Evolutionary conservation across 1,140 invertebrate species (phyloP).

Genomic region (Heliothis virescens): DNA sequence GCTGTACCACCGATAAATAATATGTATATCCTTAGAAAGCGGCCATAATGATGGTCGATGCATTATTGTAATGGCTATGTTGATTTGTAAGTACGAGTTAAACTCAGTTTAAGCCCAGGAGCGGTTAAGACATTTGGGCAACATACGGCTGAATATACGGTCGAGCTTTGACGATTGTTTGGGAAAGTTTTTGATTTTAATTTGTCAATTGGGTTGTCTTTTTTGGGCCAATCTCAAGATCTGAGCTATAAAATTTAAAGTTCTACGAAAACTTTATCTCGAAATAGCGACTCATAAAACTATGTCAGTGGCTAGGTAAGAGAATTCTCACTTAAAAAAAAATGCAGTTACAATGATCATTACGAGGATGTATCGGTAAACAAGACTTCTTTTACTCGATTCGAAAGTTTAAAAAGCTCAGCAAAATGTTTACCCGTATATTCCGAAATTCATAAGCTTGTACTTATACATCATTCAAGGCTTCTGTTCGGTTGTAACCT

Average conservation of each 20-base stretch:
- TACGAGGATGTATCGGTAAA: too few relatives aligned
- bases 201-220: too few relatives aligned
- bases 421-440: neutral
- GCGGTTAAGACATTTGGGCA: conserved; percentile 38
- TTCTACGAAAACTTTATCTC: too few relatives aligned
- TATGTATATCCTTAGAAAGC: conserved; percentile 67
- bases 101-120: conserved; percentile 55
- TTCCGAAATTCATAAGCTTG: conserved; percentile 19
- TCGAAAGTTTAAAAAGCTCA: neutral
- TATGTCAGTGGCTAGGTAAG: too few relatives aligned
- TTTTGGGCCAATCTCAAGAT: too few relatives aligned
- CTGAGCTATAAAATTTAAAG: neutral
- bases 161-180: neutral
- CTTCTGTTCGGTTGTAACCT: conserved; percentile 17
- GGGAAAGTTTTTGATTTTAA: neutral
- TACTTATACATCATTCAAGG: conserved; percentile 37
- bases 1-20: conserved; percentile 63
- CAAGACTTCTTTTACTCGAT: too few relatives aligned
- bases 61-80: conserved; percentile 65
- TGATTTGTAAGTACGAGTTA: conserved; percentile 70
- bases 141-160: conserved; percentile 20
- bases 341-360: too few relatives aligned
- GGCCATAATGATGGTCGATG: conserved; percentile 57
- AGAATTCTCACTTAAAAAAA: too few relatives aligned
- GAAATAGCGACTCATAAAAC: too few relatives aligned